These are phyloP conservation scores for Thamnophis elegans DNA, from an alignment of 2,797 vertebrate species.

Conservation along the genomic window DNA sequence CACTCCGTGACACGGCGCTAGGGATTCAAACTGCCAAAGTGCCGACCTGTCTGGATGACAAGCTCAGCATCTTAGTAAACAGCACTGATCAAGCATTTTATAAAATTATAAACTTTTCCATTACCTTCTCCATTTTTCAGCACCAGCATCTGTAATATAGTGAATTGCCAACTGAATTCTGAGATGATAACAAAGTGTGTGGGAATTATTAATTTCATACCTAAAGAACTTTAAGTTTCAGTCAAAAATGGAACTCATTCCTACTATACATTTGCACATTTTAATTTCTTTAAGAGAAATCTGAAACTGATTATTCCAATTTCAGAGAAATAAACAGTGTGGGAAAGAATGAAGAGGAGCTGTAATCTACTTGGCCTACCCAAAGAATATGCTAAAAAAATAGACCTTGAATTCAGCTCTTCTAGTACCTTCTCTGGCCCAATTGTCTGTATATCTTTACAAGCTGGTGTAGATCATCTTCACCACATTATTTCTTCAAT, in stretches of 20 bases:
- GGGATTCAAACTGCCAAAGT: too few relatives aligned
- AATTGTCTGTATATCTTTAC: not conserved
- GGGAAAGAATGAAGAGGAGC: not conserved
- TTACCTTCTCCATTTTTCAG: not conserved
- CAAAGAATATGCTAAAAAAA: not conserved
- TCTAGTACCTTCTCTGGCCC: not conserved
- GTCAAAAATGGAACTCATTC: not conserved
- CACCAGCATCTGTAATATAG: fast-evolving
- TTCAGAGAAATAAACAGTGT: not conserved
- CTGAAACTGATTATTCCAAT: not conserved
- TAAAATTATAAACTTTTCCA: not conserved
- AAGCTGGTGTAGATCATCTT: not conserved
- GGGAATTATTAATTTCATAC: not conserved
- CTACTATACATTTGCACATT: not conserved
- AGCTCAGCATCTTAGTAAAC: not conserved
- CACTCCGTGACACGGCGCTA: too few relatives aligned
- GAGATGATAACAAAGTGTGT: not conserved
- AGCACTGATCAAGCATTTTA: not conserved
- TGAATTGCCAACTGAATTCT: not conserved
- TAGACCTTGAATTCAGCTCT: not conserved
- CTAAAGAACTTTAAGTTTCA: not conserved
- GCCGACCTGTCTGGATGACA: too few relatives aligned
- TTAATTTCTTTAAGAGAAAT: not conserved
- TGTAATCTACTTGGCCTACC: not conserved
- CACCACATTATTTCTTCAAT: not conserved